These are phyloP conservation scores for Aradophagus sp. DNA, from an alignment of 1,140 invertebrate species.

Conservation along the genomic window DNA sequence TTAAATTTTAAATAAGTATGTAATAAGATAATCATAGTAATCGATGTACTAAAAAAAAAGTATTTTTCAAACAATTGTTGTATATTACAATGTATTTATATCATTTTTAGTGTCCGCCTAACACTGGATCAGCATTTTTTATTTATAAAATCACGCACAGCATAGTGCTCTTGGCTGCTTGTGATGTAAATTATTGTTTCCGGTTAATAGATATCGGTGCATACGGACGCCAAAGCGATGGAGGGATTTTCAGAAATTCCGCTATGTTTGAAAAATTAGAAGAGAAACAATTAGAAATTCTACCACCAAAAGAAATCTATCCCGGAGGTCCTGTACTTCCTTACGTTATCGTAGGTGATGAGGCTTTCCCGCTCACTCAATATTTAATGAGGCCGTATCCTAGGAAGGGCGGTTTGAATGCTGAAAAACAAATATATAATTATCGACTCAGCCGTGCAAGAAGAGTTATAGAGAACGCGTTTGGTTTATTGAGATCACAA, in stretches of 20 bases:
- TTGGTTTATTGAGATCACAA: conserved; percentile 19
- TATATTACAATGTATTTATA: too few species aligned
- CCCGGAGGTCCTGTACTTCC: conserved; percentile 47
- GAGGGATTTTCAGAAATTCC: conserved; percentile 7
- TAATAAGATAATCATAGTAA: too few species aligned
- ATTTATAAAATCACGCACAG: conserved; percentile 7
- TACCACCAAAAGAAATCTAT: neutral
- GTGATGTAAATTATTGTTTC: conserved; percentile 6
- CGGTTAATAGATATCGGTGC: conserved; percentile 4
- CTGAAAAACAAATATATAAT: conserved; percentile 22
- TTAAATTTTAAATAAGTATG: too few species aligned
- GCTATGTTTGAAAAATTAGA: neutral
- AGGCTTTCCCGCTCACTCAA: conserved; percentile 65
- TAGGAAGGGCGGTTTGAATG: conserved; percentile 18
- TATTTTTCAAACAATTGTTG: too few species aligned
- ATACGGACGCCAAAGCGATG: conserved; percentile 11
- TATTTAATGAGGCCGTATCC: conserved; percentile 73
- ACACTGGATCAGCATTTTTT: too few species aligned
- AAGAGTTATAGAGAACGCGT: conserved; percentile 27
- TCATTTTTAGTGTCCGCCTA: too few species aligned
- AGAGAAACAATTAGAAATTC: neutral
- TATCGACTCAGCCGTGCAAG: conserved; percentile 28
- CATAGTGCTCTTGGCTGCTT: conserved; percentile 8
- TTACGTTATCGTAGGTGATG: conserved; percentile 63
- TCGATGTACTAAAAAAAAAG: too few species aligned